Evolutionary conservation across 2,888 invertebrate species (phyloP).

Genomic region (Eristalis intricaria): DNA sequence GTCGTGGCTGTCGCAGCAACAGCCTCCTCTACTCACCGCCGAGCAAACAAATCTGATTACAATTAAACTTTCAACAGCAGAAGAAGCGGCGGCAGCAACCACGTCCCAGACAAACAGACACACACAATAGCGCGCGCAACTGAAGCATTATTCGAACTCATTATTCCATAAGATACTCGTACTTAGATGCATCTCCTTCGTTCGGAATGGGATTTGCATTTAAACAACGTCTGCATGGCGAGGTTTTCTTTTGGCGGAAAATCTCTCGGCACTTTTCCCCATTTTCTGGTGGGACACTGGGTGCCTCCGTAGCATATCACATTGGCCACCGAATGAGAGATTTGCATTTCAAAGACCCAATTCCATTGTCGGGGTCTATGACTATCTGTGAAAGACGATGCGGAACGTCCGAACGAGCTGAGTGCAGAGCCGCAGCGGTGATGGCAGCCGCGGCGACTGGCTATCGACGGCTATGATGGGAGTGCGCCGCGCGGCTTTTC

Average conservation of each 20-base stretch:
- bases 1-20: no score
- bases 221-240: constrained; percentile 11
- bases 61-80: constrained; percentile 69
- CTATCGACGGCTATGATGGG: neutral
- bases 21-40: neutral
- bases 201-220: constrained; percentile 37
- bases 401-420: constrained; percentile 45
- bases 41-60: constrained; percentile 65
- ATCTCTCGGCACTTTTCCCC: constrained; percentile 58
- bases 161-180: constrained; percentile 61
- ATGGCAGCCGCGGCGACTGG: neutral
- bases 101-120: neutral
- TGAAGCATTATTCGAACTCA: constrained; percentile 58
- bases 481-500: neutral
- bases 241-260: constrained; percentile 58
- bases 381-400: constrained; percentile 57
- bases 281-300: constrained; percentile 17
- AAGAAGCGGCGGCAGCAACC: neutral
- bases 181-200: constrained; percentile 20
- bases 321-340: constrained; percentile 63
- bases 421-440: neutral
- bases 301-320: constrained; percentile 46
- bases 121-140: constrained; percentile 48
- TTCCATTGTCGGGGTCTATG: constrained; percentile 65
- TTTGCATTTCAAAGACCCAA: constrained; percentile 71